Conservation (phyloP, 2,113 vertebrate genomes). For the Hemiprocne comata region DNA sequence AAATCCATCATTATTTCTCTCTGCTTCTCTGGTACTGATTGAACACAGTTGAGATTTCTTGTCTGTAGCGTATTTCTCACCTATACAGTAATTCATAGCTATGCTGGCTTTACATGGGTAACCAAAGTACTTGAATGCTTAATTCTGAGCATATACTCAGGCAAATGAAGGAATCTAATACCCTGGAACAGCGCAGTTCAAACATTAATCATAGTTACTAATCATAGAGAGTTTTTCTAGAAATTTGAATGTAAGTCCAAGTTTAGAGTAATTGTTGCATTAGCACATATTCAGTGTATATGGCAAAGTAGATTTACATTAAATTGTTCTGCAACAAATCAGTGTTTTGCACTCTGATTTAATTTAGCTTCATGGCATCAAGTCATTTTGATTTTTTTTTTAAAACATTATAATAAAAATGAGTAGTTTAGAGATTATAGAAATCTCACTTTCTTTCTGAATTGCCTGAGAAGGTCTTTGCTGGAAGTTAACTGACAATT, state of each 20-base stretch:
- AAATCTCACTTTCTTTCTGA: constrained; percentile 73
- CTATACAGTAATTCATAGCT: constrained; percentile 30
- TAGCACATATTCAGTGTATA: constrained; percentile 27
- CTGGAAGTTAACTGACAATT: constrained; percentile 80
- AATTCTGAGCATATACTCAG: constrained; percentile 63
- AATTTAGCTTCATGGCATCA: constrained; percentile 60
- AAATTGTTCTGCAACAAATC: constrained; percentile 69
- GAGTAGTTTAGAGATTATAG: constrained; percentile 53
- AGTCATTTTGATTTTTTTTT: constrained; percentile 56
- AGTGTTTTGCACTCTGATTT: constrained; percentile 69
- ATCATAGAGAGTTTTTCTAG: constrained; percentile 55
- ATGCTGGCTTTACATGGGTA: constrained; percentile 8
- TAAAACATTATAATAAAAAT: constrained; percentile 66
- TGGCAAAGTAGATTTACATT: constrained; percentile 31
- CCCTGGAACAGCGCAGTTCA: constrained; percentile 65
- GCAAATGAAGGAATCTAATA: constrained; percentile 67
- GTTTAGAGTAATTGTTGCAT: constrained; percentile 60
- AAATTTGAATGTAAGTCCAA: constrained; percentile 50
- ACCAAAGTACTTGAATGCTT: constrained; percentile 52
- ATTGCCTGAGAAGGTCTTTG: constrained; percentile 72
- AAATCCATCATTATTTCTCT: constrained; percentile 72
- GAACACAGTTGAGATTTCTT: constrained; percentile 49
- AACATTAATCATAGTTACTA: constrained; percentile 75
- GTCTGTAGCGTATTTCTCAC: constrained; percentile 38
- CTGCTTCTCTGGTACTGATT: constrained; percentile 32